phyloP scores from a whole-genome alignment of 2,888 invertebrate species.

The Siphlonurus alternatus region DNA sequence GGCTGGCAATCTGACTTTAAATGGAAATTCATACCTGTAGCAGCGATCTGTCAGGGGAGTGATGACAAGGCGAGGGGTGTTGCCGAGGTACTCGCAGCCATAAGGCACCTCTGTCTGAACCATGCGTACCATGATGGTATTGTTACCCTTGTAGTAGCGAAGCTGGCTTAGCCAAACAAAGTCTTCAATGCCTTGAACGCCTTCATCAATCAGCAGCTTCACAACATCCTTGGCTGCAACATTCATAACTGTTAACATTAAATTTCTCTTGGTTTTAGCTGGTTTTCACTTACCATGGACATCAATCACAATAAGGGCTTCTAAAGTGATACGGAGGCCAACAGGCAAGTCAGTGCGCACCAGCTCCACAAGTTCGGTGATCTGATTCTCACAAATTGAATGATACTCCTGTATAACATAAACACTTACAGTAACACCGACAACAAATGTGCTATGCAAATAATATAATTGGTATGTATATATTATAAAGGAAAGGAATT shows the following conservation, averaged over 20 bases:
- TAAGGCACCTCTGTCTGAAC: constrained; percentile 68
- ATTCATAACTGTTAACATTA: not conserved
- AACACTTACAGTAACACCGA: not conserved
- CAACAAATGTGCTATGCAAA: no score
- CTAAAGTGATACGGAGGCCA: constrained; percentile 66
- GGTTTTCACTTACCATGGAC: constrained; percentile 47
- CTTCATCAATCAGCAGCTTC: constrained; percentile 42
- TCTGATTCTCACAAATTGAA: constrained; percentile 50
- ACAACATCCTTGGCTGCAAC: constrained; percentile 72
- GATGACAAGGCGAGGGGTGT: constrained; percentile 71
- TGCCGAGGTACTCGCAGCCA: constrained; percentile 89
- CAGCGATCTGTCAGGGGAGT: constrained; percentile 89
- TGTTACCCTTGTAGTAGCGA: constrained; percentile 61
- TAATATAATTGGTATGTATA: no score
- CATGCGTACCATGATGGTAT: constrained; percentile 43
- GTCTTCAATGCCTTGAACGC: constrained; percentile 37
- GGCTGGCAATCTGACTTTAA: no score
- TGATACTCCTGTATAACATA: not conserved
- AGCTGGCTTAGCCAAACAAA: constrained; percentile 89
- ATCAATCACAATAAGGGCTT: constrained; percentile 77
- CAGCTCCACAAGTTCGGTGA: constrained; percentile 63
- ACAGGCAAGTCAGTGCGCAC: constrained; percentile 62
- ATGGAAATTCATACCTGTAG: constrained; percentile 65
- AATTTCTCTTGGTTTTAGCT: not conserved
- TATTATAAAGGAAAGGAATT: no score